Conservation (phyloP, 2,113 vertebrate genomes). For the Ammospiza caudacuta region DNA sequence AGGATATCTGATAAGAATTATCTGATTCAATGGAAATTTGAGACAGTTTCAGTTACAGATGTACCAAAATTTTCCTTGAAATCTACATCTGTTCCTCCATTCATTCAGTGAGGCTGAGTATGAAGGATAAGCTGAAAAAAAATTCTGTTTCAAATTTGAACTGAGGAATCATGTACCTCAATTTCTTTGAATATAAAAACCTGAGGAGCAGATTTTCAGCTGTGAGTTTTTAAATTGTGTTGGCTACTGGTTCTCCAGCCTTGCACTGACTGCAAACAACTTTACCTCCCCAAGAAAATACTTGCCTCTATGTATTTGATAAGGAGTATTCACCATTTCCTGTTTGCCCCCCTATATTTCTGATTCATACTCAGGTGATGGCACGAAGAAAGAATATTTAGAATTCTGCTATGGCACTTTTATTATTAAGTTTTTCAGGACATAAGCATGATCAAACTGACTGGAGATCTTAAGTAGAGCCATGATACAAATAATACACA, state of each 20-base stretch:
- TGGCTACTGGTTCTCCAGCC: background rate
- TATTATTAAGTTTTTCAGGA: background rate
- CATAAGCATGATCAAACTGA: background rate
- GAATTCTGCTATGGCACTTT: background rate
- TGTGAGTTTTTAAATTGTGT: background rate
- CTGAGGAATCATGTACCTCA: background rate
- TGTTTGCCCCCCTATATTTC: background rate
- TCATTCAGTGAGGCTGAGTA: background rate
- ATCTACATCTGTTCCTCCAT: background rate
- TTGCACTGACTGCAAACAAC: background rate
- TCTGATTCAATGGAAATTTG: constrained; percentile 47
- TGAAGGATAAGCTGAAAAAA: background rate
- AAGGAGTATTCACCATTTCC: background rate
- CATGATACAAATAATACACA: background rate
- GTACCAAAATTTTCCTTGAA: constrained; percentile 29
- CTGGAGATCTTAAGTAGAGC: background rate
- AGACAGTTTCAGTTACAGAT: constrained; percentile 37
- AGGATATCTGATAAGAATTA: constrained; percentile 56
- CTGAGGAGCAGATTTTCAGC: background rate
- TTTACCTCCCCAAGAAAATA: background rate
- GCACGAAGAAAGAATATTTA: background rate
- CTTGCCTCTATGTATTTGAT: background rate
- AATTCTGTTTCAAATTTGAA: background rate
- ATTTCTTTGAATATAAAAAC: background rate
- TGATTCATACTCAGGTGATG: background rate